Percentiles rank a stretch among this genome's conserved stretches.
Evolutionary conservation across 2,797 vertebrate species (phyloP).

Genomic region (Platyrinchus mystaceus): DNA sequence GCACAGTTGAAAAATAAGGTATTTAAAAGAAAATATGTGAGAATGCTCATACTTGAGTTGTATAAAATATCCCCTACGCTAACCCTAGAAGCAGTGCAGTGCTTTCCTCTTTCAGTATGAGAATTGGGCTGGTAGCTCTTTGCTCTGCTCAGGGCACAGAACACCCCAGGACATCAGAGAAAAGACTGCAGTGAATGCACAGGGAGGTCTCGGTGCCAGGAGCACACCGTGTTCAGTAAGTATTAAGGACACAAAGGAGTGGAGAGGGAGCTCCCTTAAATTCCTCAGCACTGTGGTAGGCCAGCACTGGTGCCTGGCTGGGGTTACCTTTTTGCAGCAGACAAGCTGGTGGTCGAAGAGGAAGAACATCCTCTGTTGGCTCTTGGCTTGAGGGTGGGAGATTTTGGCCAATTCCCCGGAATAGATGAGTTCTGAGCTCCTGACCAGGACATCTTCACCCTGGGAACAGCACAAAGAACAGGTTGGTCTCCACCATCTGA

Average conservation of each 20-base stretch:
- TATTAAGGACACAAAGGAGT: not conserved
- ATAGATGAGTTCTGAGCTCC: slow-evolving; percentile 94
- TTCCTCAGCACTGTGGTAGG: not conserved
- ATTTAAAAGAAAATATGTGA: not conserved
- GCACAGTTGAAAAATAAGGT: not conserved
- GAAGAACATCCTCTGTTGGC: slow-evolving; percentile 95
- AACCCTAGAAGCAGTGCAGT: not conserved
- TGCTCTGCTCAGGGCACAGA: not conserved
- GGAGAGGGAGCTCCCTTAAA: not conserved
- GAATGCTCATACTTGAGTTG: not conserved
- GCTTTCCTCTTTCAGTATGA: not conserved
- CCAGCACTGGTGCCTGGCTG: not conserved
- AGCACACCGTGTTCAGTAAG: not conserved
- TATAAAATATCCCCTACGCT: not conserved
- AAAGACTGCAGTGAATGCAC: not conserved
- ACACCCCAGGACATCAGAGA: not conserved
- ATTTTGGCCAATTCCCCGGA: slow-evolving; percentile 91
- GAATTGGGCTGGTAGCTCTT: not conserved
- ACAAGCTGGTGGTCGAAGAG: slow-evolving; percentile 97
- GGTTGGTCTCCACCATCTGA: not conserved
- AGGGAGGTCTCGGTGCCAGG: not conserved
- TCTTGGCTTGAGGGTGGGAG: slow-evolving; percentile 90
- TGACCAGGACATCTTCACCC: slow-evolving; percentile 92
- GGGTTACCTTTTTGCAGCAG: slow-evolving; percentile 93
- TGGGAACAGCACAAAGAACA: slow-evolving; percentile 61